These are phyloP conservation scores for Sesia bembeciformis DNA, from an alignment of 2,888 invertebrate genomes.

Conservation along the genomic window DNA sequence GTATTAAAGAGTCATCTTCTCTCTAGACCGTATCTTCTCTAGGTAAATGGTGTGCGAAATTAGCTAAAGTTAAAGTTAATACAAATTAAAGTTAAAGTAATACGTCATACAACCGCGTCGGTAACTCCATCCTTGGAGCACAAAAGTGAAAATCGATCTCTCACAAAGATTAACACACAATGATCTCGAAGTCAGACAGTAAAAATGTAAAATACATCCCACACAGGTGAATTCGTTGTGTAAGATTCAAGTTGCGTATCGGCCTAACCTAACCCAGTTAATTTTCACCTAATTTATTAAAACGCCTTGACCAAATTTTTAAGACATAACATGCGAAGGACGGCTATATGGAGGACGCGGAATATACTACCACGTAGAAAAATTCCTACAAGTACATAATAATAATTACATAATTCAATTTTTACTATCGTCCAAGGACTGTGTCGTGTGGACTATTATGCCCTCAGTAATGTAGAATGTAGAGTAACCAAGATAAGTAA, in stretches of 20 bases:
- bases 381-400: not conserved
- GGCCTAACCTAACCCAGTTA: conserved; percentile 1
- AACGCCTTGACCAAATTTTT: conserved; percentile 44
- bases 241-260: conserved; percentile 29
- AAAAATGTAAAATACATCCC: conserved; percentile 44
- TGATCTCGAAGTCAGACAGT: conserved; percentile 33
- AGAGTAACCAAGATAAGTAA: too few relatives aligned
- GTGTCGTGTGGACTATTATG: too few relatives aligned
- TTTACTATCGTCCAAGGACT: too few relatives aligned
- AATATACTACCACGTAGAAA: not conserved
- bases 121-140: conserved; percentile 7
- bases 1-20: too few relatives aligned
- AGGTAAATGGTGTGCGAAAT: too few relatives aligned
- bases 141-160: conserved; percentile 62
- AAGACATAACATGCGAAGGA: conserved; percentile 14
- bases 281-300: conserved; percentile 41
- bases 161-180: conserved; percentile 43
- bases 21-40: too few relatives aligned
- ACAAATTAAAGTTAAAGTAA: too few relatives aligned
- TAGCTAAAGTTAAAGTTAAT: too few relatives aligned
- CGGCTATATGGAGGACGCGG: conserved; percentile 5
- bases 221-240: conserved; percentile 38
- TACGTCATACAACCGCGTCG: too few relatives aligned
- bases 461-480: too few relatives aligned
- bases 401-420: not conserved